phyloP scores from a whole-genome alignment of 2,797 vertebrate species.

The Leptatherina wallacei region DNA sequence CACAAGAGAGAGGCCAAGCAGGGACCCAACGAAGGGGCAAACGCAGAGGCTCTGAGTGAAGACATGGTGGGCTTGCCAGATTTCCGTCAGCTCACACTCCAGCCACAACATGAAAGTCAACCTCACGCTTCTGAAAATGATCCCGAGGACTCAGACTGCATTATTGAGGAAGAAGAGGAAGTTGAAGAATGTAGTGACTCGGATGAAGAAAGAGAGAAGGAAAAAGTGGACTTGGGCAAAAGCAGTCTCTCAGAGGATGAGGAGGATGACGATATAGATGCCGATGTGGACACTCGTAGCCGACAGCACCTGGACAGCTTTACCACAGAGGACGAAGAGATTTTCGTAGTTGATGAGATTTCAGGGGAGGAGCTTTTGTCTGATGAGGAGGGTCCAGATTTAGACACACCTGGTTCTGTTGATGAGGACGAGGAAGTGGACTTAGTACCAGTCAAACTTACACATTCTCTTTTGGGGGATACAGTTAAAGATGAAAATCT shows the following conservation, averaged over 20 bases:
- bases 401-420: constrained; percentile 69
- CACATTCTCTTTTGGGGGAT: constrained; percentile 27
- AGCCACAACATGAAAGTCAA: constrained; percentile 31
- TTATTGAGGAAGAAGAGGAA: constrained; percentile 85
- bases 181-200: constrained; percentile 82
- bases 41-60: constrained; percentile 17
- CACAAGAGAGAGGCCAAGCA: constrained; percentile 33
- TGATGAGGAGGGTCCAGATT: constrained; percentile 83
- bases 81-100: constrained; percentile 53
- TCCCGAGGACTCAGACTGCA: constrained; percentile 83
- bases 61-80: constrained; percentile 44
- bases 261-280: constrained; percentile 70
- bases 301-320: constrained; percentile 70
- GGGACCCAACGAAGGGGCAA: constrained; percentile 28
- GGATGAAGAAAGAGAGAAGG: constrained; percentile 81
- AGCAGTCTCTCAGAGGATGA: constrained; percentile 78
- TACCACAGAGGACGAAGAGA: constrained; percentile 82
- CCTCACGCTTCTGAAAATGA: constrained; percentile 43
- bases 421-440: constrained; percentile 74
- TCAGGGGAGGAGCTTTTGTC: constrained; percentile 87
- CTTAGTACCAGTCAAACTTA: constrained; percentile 12
- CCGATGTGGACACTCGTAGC: constrained; percentile 65
- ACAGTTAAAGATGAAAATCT: constrained; percentile 34
- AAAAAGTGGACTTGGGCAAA: constrained; percentile 72
- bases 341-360: constrained; percentile 80